Conservation (phyloP, 2,797 vertebrate genomes). For the Tiaroga cobitis region DNA sequence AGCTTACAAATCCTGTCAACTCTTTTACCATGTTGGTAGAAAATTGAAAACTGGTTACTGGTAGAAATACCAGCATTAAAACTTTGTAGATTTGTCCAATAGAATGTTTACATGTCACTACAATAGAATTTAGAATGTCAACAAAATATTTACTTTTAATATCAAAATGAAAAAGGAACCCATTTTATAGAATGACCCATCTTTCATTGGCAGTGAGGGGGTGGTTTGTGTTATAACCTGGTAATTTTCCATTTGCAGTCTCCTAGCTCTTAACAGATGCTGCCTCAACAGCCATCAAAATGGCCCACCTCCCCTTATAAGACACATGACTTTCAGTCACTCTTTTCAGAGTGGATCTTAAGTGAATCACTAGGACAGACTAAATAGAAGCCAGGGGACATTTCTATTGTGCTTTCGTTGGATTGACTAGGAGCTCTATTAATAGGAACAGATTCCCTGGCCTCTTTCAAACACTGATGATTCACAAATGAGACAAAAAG, state of each 20-base stretch:
- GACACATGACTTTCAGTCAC: constrained; percentile 45
- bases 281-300: constrained; percentile 50
- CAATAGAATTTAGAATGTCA: no score
- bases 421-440: constrained; percentile 36
- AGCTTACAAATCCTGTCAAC: not conserved
- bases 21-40: not conserved
- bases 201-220: not conserved
- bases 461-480: constrained; percentile 21
- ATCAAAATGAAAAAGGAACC: not conserved
- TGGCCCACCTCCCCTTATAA: constrained; percentile 60
- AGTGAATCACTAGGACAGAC: constrained; percentile 21
- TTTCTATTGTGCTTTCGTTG: constrained; percentile 39
- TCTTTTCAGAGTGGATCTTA: constrained; percentile 29
- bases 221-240: constrained; percentile 22
- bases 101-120: no score
- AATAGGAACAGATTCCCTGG: constrained; percentile 24
- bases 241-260: constrained; percentile 59
- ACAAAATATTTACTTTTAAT: not conserved
- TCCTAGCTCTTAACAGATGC: constrained; percentile 57
- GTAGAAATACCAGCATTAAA: not conserved
- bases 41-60: not conserved
- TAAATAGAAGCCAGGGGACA: constrained; percentile 7
- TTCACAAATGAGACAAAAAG: constrained; percentile 31
- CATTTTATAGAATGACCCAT: not conserved
- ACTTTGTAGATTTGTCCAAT: not conserved